Evolutionary conservation across 2,888 invertebrate genomes (phyloP).

Genomic region (Orthonevra nobilis): DNA sequence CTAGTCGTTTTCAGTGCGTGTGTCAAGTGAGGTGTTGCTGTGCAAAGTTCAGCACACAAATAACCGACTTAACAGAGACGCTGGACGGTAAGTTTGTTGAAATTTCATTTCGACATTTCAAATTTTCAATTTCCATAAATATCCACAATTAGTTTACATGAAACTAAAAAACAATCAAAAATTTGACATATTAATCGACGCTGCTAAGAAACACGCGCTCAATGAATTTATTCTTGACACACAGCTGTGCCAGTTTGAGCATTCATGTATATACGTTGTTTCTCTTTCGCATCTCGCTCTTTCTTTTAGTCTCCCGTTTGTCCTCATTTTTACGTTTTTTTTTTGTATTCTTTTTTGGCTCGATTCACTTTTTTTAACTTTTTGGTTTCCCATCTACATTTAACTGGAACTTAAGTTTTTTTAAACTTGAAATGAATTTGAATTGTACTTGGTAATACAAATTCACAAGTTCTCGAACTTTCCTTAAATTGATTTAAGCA

Average conservation of each 20-base stretch:
- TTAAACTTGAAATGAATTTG: too few species aligned
- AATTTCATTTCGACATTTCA: too few species aligned
- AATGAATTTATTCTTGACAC: constrained; percentile 8
- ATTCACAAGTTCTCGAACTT: too few species aligned
- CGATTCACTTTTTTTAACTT: too few species aligned
- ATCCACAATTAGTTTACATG: too few species aligned
- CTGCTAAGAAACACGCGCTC: neutral
- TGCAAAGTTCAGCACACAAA: neutral
- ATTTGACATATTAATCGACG: neutral
- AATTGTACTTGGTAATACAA: too few species aligned
- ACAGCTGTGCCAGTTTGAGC: constrained; percentile 2
- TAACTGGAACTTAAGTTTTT: too few species aligned
- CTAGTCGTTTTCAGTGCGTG: neutral
- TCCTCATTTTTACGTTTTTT: neutral
- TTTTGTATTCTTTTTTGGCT: neutral
- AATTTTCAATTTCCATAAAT: too few species aligned
- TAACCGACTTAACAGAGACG: neutral
- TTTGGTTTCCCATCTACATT: too few species aligned
- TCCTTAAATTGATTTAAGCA: too few species aligned
- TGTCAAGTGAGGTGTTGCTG: constrained; percentile 4
- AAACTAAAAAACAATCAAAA: neutral
- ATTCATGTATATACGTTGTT: neutral
- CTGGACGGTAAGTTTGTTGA: constrained; percentile 1
- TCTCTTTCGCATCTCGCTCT: constrained; percentile 6
- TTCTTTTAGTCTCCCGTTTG: neutral